Evolutionary conservation across 2,797 vertebrate species (phyloP).

Genomic region (Thunnus albacares): DNA sequence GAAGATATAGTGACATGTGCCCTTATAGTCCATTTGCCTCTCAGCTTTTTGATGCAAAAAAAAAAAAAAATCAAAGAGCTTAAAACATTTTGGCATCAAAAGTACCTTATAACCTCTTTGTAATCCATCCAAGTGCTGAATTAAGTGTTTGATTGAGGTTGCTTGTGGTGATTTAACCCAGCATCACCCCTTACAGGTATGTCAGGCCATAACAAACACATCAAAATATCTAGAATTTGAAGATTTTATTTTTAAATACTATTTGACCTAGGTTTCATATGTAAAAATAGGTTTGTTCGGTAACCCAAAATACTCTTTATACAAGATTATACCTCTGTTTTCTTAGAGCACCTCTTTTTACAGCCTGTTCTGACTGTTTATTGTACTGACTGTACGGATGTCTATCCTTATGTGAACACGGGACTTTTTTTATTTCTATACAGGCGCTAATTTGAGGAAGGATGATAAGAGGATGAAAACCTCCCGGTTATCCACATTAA

Average conservation of each 20-base stretch:
- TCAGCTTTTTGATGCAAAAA: neutral
- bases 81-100: slow-evolving; percentile 24
- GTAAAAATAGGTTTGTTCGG: slow-evolving; percentile 55
- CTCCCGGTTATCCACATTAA: neutral
- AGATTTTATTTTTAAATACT: neutral
- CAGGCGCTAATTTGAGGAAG: neutral
- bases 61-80: neutral
- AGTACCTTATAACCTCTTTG: neutral
- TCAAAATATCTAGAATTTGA: neutral
- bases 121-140: neutral
- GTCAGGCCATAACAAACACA: neutral
- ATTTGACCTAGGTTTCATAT: slow-evolving; percentile 14
- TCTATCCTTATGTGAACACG: neutral
- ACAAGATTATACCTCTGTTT: slow-evolving; percentile 29
- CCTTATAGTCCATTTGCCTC: neutral
- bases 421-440: neutral
- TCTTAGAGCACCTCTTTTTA: slow-evolving; percentile 14
- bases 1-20: neutral
- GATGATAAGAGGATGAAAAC: neutral
- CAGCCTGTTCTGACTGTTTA: slow-evolving; percentile 1
- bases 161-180: slow-evolving; percentile 45
- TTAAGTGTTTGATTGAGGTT: neutral
- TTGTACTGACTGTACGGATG: slow-evolving; percentile 4
- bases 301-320: slow-evolving; percentile 60
- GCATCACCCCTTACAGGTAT: neutral